Conservation (phyloP, 2,113 vertebrate species). For the Strix uralensis region DNA sequence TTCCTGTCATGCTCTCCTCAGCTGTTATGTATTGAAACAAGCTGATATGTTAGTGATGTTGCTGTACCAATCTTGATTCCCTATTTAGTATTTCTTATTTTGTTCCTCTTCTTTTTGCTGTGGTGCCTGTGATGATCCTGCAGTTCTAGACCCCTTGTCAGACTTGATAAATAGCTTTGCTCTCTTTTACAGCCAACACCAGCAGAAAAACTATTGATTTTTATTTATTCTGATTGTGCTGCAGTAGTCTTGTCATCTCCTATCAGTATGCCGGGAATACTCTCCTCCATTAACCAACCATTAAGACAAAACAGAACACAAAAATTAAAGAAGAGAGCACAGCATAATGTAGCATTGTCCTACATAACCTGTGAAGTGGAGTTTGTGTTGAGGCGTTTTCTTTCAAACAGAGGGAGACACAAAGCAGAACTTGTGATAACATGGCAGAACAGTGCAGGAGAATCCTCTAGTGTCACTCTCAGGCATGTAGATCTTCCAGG, state of each 20-base stretch:
- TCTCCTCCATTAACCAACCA: constrained; percentile 6
- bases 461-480: background rate
- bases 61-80: constrained; percentile 19
- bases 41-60: constrained; percentile 28
- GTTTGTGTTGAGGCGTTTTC: background rate
- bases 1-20: background rate
- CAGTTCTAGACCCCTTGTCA: constrained; percentile 54
- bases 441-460: background rate
- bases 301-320: constrained; percentile 19
- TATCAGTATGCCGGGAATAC: constrained; percentile 49
- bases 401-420: background rate
- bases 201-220: constrained; percentile 77
- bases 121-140: constrained; percentile 49
- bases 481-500: background rate
- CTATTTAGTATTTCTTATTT: constrained; percentile 49
- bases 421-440: background rate
- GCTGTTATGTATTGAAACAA: background rate
- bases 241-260: constrained; percentile 75
- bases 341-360: background rate
- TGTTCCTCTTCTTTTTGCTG: background rate
- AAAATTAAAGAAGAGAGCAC: constrained; percentile 25
- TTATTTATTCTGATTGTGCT: constrained; percentile 74
- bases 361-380: background rate
- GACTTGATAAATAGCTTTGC: constrained; percentile 68
- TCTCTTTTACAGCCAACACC: constrained; percentile 59